Percentiles rank a stretch among this genome's conserved stretches.
These are phyloP conservation scores for Mormyrus proboscirostris DNA, from an alignment of 2,797 vertebrate genomes.

Conservation along the genomic window DNA sequence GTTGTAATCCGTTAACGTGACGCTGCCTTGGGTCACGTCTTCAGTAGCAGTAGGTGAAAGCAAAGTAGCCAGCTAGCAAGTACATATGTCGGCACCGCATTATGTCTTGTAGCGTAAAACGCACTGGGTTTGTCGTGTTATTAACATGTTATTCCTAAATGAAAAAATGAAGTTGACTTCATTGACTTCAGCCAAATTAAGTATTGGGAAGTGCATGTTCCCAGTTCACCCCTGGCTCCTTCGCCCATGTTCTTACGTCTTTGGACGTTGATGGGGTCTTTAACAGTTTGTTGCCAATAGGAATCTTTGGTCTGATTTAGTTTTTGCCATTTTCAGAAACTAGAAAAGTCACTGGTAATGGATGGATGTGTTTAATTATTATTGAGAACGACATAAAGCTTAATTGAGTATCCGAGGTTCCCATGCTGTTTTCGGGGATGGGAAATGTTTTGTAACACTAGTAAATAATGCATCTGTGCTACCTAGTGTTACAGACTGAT, in stretches of 20 bases:
- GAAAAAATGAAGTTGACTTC: neutral
- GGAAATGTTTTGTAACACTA: neutral
- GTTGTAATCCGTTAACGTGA: neutral
- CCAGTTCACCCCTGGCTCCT: neutral
- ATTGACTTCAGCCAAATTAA: neutral
- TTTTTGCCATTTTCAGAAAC: neutral
- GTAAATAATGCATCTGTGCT: neutral
- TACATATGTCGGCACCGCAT: neutral
- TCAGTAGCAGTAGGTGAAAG: neutral
- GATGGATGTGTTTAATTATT: neutral
- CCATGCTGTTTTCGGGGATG: neutral
- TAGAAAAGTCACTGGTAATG: neutral
- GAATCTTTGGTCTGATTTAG: neutral
- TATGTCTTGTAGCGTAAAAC: neutral
- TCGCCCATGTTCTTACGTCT: neutral
- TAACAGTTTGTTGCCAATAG: neutral
- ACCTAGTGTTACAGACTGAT: neutral
- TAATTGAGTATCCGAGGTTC: neutral
- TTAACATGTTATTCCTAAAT: neutral
- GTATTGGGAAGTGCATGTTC: neutral
- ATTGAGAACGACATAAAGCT: neutral
- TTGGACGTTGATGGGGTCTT: neutral
- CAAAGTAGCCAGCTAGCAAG: neutral
- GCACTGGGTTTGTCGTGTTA: neutral
- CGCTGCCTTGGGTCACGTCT: neutral